Conservation (phyloP, 2,113 vertebrate genomes). For the Phyllopteryx taeniolatus region DNA sequence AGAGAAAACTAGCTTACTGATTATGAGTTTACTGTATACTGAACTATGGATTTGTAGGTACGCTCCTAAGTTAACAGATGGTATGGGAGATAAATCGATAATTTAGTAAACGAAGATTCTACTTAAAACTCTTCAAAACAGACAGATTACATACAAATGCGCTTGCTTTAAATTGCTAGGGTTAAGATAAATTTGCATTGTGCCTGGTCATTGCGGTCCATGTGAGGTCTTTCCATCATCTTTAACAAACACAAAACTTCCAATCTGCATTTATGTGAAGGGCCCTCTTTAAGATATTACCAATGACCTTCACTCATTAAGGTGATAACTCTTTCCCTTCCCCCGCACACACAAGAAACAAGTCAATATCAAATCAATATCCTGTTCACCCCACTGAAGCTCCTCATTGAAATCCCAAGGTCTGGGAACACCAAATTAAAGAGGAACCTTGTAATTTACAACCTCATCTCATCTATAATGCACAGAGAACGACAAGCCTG, state of each 20-base stretch:
- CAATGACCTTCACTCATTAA: conserved; percentile 61
- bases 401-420: conserved; percentile 44
- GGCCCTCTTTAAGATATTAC: conserved; percentile 35
- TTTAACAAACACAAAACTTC: conserved; percentile 20
- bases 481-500: conserved; percentile 21
- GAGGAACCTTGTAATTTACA: conserved; percentile 42
- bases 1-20: background rate
- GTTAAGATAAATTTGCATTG: background rate
- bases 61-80: no score
- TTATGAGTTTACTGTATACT: no score
- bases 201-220: conserved; percentile 14
- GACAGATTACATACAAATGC: background rate
- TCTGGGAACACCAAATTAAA: conserved; percentile 39
- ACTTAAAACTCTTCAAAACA: no score
- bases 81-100: no score
- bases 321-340: conserved; percentile 45
- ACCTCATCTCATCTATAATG: conserved; percentile 37
- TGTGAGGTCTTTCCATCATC: conserved; percentile 19
- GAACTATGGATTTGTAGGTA: no score
- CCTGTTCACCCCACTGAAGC: conserved; percentile 47
- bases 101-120: no score
- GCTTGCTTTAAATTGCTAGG: conserved; percentile 3
- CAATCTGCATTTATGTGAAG: conserved; percentile 38
- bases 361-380: conserved; percentile 73
- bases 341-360: conserved; percentile 49